These are phyloP conservation scores for Tupaia tana DNA, from an alignment of 2,113 vertebrate genomes.

Conservation along the genomic window DNA sequence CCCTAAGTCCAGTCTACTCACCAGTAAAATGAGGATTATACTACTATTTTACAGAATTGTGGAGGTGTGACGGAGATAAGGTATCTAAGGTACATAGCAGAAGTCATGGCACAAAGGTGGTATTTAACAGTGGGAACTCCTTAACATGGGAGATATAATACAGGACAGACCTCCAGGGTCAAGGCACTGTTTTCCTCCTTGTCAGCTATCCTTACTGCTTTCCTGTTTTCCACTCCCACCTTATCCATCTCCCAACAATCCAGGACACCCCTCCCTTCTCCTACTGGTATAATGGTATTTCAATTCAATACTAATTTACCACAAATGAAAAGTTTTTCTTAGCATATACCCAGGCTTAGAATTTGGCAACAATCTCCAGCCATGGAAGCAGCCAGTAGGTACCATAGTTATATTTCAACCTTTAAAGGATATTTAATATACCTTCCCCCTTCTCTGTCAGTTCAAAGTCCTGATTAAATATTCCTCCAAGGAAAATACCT, in stretches of 20 bases:
- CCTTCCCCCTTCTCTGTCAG: background rate
- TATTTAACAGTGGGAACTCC: background rate
- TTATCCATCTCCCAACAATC: background rate
- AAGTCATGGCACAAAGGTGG: background rate
- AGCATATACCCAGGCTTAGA: background rate
- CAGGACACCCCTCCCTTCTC: background rate
- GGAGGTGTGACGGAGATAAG: background rate
- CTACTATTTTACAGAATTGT: background rate
- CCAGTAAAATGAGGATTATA: background rate
- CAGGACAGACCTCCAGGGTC: background rate
- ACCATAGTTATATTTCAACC: background rate
- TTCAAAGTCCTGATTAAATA: background rate
- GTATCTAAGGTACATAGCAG: background rate
- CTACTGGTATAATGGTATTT: background rate
- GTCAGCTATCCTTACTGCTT: background rate
- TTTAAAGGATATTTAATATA: background rate
- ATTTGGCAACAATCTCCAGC: background rate
- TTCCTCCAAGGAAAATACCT: background rate
- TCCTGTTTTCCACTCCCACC: background rate
- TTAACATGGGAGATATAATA: background rate
- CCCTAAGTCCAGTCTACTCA: background rate
- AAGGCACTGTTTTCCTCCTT: background rate
- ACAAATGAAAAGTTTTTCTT: slow-evolving; percentile 23
- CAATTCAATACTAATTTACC: background rate
- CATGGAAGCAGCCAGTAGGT: background rate